Base-by-base conservation (phyloP, 1,140 invertebrate species). In the Neodiprion pinetum region DNA sequence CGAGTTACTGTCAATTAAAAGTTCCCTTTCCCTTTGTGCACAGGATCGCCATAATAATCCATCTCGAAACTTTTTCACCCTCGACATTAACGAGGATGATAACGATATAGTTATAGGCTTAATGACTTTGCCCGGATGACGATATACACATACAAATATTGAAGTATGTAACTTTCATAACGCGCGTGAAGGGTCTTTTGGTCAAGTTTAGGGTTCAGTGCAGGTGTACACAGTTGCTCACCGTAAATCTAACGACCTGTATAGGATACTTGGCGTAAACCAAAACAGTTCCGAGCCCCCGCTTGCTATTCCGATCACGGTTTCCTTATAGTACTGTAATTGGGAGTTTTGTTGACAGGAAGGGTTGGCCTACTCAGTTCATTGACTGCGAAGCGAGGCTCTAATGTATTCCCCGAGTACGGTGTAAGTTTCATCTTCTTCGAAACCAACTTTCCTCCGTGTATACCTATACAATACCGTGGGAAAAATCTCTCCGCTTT, bases 311-410 rank as follows among this genome's bases (percentile, higher is more conserved):
- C 53, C 53, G 53, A 12, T 61, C 53, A 61, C 53, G 53, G 53
- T 61, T 61, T 61, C 53, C 53, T 61, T 61, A 61, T 61, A 17
- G 53, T 61, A 61, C n/a, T 61, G 53, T 61, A 61, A 61, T 61
- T 61, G 53, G 8, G 53, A 61, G 53, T 61, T 61, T 61, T 61
- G 53, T 61, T 12, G 53, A 61, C 53, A 61, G 5, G 53, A 61
- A 9, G 53, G 53, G 53, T 61, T 61, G 11, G 53, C 53, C n/a
- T 61, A 61, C n/a, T 61, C n/a, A 61, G 53, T 61, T 61, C 53
- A 61, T 61, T 61, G 53, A 61, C 53, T 61, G 11, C 53, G 53
- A 61, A 61, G 11, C 53, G n/a, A 61, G 53, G 11, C 53, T 17
- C 53, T 61, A 12, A 9, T 11, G 53, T 61, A 61, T 61, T 61